phyloP scores from a whole-genome alignment of 1,140 invertebrate species.

The Drosophila rhopaloa region DNA sequence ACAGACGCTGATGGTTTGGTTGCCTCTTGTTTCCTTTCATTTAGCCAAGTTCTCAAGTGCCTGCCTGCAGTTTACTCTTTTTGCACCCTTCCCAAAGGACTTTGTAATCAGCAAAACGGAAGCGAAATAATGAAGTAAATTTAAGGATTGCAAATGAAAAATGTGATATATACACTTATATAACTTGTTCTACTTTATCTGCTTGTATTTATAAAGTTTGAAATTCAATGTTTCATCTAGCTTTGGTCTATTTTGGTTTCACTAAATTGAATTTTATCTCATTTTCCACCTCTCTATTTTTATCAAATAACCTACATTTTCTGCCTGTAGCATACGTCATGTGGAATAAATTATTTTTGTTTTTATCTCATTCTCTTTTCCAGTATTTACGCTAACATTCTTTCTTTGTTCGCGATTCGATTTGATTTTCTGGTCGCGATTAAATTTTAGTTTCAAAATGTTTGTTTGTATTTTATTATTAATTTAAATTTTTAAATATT shows the following conservation, averaged over 20 bases:
- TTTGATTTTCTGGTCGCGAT: neutral
- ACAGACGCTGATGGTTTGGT: constrained; percentile 51
- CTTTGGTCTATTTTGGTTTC: neutral
- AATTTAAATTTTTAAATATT: too few species aligned
- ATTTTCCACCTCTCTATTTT: constrained; percentile 4
- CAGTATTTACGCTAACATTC: constrained; percentile 1
- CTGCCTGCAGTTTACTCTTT: constrained; percentile 27
- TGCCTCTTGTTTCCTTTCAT: constrained; percentile 65
- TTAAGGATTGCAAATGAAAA: constrained; percentile 12
- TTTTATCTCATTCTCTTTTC: neutral
- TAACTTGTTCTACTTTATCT: neutral
- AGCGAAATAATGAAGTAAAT: constrained; percentile 21
- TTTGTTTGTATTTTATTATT: neutral
- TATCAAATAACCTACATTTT: neutral
- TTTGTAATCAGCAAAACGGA: constrained; percentile 11
- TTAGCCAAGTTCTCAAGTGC: constrained; percentile 57
- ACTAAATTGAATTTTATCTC: neutral
- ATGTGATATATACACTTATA: neutral
- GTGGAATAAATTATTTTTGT: neutral
- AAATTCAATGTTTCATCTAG: neutral
- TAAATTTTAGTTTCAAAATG: neutral
- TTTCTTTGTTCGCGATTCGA: neutral
- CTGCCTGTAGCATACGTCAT: neutral
- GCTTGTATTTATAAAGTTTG: neutral
- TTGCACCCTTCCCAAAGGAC: constrained; percentile 8